A percentile compares a stretch with the other conserved stretches of the same genome.
Evolutionary conservation across 2,888 invertebrate species (phyloP).

Genomic region (Argyresthia goedartella): DNA sequence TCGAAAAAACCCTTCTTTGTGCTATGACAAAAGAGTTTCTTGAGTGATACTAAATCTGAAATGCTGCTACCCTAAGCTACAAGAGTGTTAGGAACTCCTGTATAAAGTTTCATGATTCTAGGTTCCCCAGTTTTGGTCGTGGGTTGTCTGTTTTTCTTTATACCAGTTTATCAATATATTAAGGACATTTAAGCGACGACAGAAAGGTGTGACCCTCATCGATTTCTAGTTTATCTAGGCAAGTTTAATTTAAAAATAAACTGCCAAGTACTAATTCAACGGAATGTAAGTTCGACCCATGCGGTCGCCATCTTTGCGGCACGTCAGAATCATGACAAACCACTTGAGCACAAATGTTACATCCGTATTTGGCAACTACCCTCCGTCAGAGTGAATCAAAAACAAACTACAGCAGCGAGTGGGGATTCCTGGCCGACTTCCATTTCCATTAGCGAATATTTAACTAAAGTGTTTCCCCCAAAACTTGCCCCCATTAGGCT

Average conservation of each 20-base stretch:
- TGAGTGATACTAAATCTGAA: too few relatives aligned
- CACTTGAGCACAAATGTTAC: not conserved
- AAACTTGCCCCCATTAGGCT: constrained; percentile 59
- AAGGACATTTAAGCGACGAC: too few relatives aligned
- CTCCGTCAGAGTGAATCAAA: constrained; percentile 1
- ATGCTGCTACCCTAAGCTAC: too few relatives aligned
- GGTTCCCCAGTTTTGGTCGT: too few relatives aligned
- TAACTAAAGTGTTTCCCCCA: constrained; percentile 63
- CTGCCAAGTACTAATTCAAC: not conserved
- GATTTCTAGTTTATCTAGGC: not conserved
- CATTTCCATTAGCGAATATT: constrained; percentile 69
- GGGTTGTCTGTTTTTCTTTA: too few relatives aligned
- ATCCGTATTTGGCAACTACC: constrained; percentile 3
- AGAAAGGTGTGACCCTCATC: too few relatives aligned
- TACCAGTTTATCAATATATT: too few relatives aligned
- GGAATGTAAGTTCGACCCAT: not conserved
- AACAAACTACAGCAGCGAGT: constrained; percentile 4
- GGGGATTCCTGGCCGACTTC: constrained; percentile 47
- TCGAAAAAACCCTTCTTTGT: too few relatives aligned
- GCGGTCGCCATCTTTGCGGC: not conserved
- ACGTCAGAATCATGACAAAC: not conserved
- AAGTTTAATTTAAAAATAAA: not conserved
- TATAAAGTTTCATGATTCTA: too few relatives aligned
- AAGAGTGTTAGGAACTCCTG: too few relatives aligned
- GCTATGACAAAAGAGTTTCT: too few relatives aligned